Evolutionary conservation across 2,113 vertebrate species (phyloP), one percentile per base, ranked within the genome.

Genomic region (Cisticola juncidis): DNA sequence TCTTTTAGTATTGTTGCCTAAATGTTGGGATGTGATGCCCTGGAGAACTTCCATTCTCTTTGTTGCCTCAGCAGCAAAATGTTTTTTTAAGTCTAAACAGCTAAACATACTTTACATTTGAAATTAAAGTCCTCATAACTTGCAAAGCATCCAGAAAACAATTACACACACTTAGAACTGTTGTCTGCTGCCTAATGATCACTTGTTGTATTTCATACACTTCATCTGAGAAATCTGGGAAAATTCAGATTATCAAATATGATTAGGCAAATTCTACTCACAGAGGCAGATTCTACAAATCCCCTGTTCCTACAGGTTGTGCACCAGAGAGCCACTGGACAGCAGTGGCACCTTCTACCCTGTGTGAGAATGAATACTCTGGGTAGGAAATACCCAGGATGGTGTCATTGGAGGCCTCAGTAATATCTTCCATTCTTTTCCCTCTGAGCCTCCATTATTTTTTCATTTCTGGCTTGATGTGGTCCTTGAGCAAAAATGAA

Each of bases 271-370:
- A 53, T 69, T 87, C 23, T 62, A 1, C 42, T 36, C 48, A 45
- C 19, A 36, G 65, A n/a, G 57, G n/a, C 38, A 62, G 24, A 44
- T 5, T 26, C 47, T 54, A 5, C 29, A 87, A 64, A 66, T 29
- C 31, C n/a, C 20, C 2, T 25, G 40, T 66, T 90, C 23, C 6
- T 58, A 5, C 20, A 33, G 19, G 11, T 23, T 58, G 68, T 83
- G 22, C 21, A 9, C 22, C 36, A 7, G 20, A 11, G 50, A 35
- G 14, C 16, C 17, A 11, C 21, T 18, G 29, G 42, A 23, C 15
- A 38, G 31, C 29, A 38, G 33, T 35, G 47, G 7, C 3, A 6
- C 17, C 2, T 48, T 64, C 35, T 40, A 0, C 0, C 2, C 51
- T 56, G 35, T 21, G 9, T 44, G 33, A 36, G 64, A 57, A 45